A percentile compares a stretch with the other conserved stretches of the same genome.
Conservation (phyloP, 2,888 invertebrate genomes). For the Strigamia crassipes region DNA sequence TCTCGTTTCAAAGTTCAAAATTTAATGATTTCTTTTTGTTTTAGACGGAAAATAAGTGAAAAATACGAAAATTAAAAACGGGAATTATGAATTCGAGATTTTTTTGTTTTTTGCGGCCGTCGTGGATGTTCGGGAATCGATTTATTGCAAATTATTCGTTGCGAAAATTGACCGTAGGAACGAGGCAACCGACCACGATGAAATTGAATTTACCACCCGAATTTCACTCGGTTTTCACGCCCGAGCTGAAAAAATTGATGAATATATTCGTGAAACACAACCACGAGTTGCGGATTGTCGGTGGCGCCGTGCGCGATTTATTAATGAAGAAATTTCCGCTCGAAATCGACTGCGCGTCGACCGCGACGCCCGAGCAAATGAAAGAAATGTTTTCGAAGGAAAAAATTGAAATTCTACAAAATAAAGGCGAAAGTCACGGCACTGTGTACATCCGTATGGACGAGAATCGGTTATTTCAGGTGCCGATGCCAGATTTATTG, state of each 20-base stretch:
- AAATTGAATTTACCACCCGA: slow-evolving; percentile 70
- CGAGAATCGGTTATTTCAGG: slow-evolving; percentile 90
- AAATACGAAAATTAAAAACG: no score
- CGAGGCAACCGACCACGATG: slow-evolving; percentile 54
- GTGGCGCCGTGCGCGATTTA: slow-evolving; percentile 93
- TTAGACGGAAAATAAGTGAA: no score
- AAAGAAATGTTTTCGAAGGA: slow-evolving; percentile 86
- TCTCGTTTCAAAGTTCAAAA: no score
- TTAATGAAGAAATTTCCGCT: slow-evolving; percentile 77
- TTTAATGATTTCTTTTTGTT: no score
- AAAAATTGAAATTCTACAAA: slow-evolving; percentile 86
- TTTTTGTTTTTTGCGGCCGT: no score
- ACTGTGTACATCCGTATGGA: slow-evolving; percentile 95
- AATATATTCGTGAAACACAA: slow-evolving; percentile 77
- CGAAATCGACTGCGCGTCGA: slow-evolving; percentile 97
- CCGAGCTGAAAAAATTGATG: slow-evolving; percentile 74
- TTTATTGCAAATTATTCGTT: not conserved
- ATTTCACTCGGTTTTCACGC: slow-evolving; percentile 78
- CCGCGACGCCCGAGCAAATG: slow-evolving; percentile 95
- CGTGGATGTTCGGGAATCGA: no score
- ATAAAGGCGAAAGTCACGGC: slow-evolving; percentile 87
- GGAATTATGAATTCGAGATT: no score
- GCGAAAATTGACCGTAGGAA: not conserved
- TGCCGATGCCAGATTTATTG: slow-evolving; percentile 56
- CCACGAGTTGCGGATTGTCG: slow-evolving; percentile 89